Evolutionary conservation across 2,797 vertebrate genomes (phyloP).

Genomic region (Aythya fuligula): DNA sequence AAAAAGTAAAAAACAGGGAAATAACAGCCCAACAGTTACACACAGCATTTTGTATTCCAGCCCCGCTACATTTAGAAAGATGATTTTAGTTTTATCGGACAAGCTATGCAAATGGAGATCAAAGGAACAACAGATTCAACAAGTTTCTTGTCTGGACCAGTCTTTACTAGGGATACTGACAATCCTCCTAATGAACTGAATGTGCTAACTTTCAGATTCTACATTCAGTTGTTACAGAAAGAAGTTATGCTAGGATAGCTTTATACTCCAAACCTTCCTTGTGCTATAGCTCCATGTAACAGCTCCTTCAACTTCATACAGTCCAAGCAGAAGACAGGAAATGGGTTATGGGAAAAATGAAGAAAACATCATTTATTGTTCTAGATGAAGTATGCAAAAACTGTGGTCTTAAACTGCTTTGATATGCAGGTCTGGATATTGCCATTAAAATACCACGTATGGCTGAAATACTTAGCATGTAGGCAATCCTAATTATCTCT

Average conservation of each 20-base stretch:
- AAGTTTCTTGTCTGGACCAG: neutral
- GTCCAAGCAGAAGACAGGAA: neutral
- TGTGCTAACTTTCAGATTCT: neutral
- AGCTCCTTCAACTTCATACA: neutral
- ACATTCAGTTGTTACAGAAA: neutral
- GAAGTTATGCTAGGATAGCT: neutral
- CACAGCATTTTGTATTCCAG: neutral
- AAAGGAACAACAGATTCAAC: neutral
- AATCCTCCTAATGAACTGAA: neutral
- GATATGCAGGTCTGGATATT: neutral
- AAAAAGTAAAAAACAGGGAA: neutral
- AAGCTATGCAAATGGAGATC: neutral
- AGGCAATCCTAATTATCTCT: constrained; percentile 33
- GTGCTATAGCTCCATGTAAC: neutral
- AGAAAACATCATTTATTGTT: neutral
- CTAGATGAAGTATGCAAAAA: neutral
- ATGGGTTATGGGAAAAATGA: neutral
- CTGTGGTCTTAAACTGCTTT: neutral
- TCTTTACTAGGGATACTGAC: neutral
- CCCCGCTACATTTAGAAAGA: neutral
- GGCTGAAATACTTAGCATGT: constrained; percentile 29
- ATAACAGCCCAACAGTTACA: neutral
- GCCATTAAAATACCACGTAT: neutral
- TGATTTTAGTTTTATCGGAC: neutral
- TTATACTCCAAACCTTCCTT: neutral